phyloP scores from a whole-genome alignment of 2,888 invertebrate species.

The Marronus borbonicus region DNA sequence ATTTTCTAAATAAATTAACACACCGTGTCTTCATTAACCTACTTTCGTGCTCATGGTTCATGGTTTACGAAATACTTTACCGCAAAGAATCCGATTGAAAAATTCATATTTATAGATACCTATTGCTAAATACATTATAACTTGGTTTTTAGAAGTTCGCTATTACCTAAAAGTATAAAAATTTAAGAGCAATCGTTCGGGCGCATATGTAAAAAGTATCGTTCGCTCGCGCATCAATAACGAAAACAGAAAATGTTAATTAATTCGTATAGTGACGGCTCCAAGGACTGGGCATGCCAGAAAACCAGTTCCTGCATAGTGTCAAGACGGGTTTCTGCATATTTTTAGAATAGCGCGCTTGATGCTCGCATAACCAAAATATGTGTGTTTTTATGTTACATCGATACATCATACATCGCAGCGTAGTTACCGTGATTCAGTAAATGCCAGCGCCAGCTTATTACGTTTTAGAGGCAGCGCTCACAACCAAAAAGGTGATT shows the following conservation, averaged over 20 bases:
- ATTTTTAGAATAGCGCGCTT: slow-evolving; percentile 40
- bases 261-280: slow-evolving; percentile 20
- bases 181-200: neutral
- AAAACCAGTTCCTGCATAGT: slow-evolving; percentile 44
- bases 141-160: neutral
- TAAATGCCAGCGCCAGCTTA: neutral
- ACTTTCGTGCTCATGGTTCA: neutral
- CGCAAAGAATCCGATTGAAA: neutral
- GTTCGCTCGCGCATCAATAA: slow-evolving; percentile 17
- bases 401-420: slow-evolving; percentile 22
- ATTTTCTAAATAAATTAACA: slow-evolving; percentile 9
- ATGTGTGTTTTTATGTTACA: slow-evolving; percentile 16
- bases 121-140: neutral
- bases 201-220: neutral
- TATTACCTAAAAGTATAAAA: neutral
- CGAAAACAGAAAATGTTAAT: slow-evolving; percentile 38
- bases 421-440: neutral
- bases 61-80: neutral
- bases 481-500: too few relatives aligned
- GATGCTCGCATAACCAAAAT: slow-evolving; percentile 40
- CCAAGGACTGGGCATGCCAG: slow-evolving; percentile 38
- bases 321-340: slow-evolving; percentile 37
- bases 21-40: slow-evolving; percentile 12
- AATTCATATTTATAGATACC: neutral
- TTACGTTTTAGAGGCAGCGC: too few relatives aligned